Percentiles rank a stretch among this genome's conserved stretches.
These are phyloP conservation scores for Aphidius colemani DNA, from an alignment of 2,888 invertebrate genomes.

Conservation along the genomic window DNA sequence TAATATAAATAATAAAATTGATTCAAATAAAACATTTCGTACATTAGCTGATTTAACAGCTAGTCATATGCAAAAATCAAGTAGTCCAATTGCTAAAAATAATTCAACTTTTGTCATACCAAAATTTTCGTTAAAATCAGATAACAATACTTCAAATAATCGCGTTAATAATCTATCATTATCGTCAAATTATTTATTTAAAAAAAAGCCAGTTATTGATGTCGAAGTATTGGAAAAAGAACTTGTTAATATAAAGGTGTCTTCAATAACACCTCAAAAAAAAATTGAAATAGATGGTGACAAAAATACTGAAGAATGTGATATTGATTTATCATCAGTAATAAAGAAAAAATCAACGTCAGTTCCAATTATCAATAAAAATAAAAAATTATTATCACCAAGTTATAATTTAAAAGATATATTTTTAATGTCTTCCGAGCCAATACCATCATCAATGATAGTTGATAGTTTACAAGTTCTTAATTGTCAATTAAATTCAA, in stretches of 20 bases:
- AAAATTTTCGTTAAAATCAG: slow-evolving; percentile 34
- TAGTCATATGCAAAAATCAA: slow-evolving; percentile 49
- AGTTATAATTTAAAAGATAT: slow-evolving; percentile 24
- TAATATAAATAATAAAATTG: slow-evolving; percentile 12
- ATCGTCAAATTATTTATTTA: background rate
- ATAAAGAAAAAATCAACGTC: slow-evolving; percentile 27
- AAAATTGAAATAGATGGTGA: slow-evolving; percentile 11
- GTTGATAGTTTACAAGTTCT: slow-evolving; percentile 10
- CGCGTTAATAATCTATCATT: background rate
- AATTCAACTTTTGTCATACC: slow-evolving; percentile 42
- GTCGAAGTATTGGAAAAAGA: background rate
- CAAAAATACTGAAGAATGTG: slow-evolving; percentile 40
- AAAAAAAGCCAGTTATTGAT: slow-evolving; percentile 1
- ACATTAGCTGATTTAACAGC: slow-evolving; percentile 50
- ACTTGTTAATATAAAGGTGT: background rate
- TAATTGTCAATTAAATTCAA: slow-evolving; percentile 34
- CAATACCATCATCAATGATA: slow-evolving; percentile 19
- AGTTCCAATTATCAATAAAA: slow-evolving; percentile 3
- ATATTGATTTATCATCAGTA: slow-evolving; percentile 61
- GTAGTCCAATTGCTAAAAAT: slow-evolving; percentile 24
- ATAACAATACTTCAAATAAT: background rate
- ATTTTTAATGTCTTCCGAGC: slow-evolving; percentile 20
- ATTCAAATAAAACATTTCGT: slow-evolving; percentile 37
- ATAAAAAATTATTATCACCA: slow-evolving; percentile 5
- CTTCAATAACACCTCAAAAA: slow-evolving; percentile 22